These are phyloP conservation scores for Hepsetus odoe DNA, from an alignment of 2,113 vertebrate genomes.

Conservation along the genomic window DNA sequence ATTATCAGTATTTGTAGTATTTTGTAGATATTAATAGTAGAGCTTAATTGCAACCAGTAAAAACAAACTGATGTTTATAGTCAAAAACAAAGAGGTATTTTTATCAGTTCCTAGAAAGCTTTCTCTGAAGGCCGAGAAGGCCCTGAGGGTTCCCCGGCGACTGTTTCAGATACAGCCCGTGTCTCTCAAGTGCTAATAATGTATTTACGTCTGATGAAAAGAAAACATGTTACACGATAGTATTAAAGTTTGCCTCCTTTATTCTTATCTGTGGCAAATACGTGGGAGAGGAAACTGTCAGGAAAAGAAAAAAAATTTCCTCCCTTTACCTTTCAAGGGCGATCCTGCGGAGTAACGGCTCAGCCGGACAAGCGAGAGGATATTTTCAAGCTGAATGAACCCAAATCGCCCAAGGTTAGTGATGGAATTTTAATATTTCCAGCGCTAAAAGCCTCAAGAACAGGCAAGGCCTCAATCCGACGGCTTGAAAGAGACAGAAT, in stretches of 20 bases:
- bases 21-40: too few relatives aligned
- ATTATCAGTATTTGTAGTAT: too few relatives aligned
- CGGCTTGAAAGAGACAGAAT: conserved; percentile 55
- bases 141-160: not conserved
- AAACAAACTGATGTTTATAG: too few relatives aligned
- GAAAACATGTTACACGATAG: not conserved
- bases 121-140: not conserved
- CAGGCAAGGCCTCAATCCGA: conserved; percentile 50
- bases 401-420: conserved; percentile 62
- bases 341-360: conserved; percentile 30
- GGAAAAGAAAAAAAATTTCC: conserved; percentile 7
- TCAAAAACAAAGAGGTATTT: too few relatives aligned
- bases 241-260: conserved; percentile 39
- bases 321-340: conserved; percentile 63
- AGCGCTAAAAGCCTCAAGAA: conserved; percentile 42
- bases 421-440: conserved; percentile 55
- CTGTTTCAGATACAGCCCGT: not conserved
- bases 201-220: not conserved
- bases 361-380: conserved; percentile 47
- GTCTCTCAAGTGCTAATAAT: not conserved
- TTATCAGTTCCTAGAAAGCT: not conserved
- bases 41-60: too few relatives aligned
- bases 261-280: conserved; percentile 10
- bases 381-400: conserved; percentile 65
- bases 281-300: conserved; percentile 25